These are phyloP conservation scores for Manduca sexta DNA, from an alignment of 1,140 invertebrate genomes.

Conservation along the genomic window DNA sequence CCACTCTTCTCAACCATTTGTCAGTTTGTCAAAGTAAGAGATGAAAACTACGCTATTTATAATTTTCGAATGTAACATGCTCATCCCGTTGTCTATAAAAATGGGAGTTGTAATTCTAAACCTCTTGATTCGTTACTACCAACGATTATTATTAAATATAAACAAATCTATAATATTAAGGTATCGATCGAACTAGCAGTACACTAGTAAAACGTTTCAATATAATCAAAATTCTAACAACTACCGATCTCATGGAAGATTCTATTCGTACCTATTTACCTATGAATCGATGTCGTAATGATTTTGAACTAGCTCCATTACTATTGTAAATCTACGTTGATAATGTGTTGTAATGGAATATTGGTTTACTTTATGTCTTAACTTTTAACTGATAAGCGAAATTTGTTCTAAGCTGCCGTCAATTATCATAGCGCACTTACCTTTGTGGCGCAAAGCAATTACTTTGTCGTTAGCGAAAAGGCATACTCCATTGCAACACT, in stretches of 20 bases:
- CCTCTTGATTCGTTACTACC: slow-evolving; percentile 26
- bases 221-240: slow-evolving; percentile 29
- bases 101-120: slow-evolving; percentile 36
- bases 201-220: slow-evolving; percentile 19
- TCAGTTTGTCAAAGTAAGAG: slow-evolving; percentile 14
- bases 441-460: slow-evolving; percentile 38
- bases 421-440: slow-evolving; percentile 42
- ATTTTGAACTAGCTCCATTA: slow-evolving; percentile 5
- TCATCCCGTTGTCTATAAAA: slow-evolving; percentile 53
- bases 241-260: slow-evolving; percentile 32
- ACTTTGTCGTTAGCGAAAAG: slow-evolving; percentile 55
- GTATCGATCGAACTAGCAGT: slow-evolving; percentile 22
- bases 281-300: slow-evolving; percentile 18
- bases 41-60: slow-evolving; percentile 48
- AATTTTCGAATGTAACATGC: slow-evolving; percentile 47
- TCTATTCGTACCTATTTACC: slow-evolving; percentile 16
- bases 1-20: neutral
- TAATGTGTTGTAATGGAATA: slow-evolving; percentile 69
- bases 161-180: slow-evolving; percentile 17
- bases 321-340: slow-evolving; percentile 21
- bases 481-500: slow-evolving; percentile 71
- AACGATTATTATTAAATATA: slow-evolving; percentile 17
- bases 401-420: too few relatives aligned
- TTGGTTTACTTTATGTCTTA: slow-evolving; percentile 18
- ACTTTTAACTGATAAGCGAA: too few relatives aligned